Percentiles rank a stretch among this genome's conserved stretches.
phyloP scores from a whole-genome alignment of 2,888 invertebrate species.

The Cephonodes hylas region DNA sequence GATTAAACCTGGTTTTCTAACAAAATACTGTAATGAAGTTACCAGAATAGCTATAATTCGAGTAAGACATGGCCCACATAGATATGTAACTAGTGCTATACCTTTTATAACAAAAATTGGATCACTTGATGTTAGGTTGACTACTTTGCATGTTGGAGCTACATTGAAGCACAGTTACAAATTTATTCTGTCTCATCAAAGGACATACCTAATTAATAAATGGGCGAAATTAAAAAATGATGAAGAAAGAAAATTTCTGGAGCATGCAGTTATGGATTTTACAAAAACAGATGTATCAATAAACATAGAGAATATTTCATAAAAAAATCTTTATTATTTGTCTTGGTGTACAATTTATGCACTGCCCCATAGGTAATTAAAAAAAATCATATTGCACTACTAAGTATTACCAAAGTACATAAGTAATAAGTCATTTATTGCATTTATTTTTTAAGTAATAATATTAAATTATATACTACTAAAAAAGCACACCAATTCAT shows the following conservation, averaged over 20 bases:
- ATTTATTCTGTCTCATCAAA: slow-evolving; percentile 86
- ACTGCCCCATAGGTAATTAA: too few species aligned
- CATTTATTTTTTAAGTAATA: too few species aligned
- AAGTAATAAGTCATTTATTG: too few species aligned
- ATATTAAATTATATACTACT: too few species aligned
- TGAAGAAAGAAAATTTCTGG: slow-evolving; percentile 81
- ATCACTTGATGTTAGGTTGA: slow-evolving; percentile 81
- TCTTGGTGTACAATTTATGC: neutral
- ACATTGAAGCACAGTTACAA: slow-evolving; percentile 90
- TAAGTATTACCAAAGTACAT: too few species aligned
- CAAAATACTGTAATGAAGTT: slow-evolving; percentile 89
- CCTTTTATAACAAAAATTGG: slow-evolving; percentile 86
- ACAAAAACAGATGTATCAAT: slow-evolving; percentile 70
- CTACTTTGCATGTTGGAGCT: slow-evolving; percentile 87
- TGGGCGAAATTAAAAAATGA: slow-evolving; percentile 83
- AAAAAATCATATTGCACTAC: too few species aligned
- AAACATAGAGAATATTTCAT: slow-evolving; percentile 66
- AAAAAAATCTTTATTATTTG: slow-evolving; percentile 12
- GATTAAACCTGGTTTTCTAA: slow-evolving; percentile 85
- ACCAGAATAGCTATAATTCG: slow-evolving; percentile 88
- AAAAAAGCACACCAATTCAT: too few species aligned
- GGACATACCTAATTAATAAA: slow-evolving; percentile 82
- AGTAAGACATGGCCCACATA: slow-evolving; percentile 88
- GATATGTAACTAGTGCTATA: slow-evolving; percentile 84
- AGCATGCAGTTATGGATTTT: slow-evolving; percentile 71